Percentiles rank a stretch among this genome's conserved stretches.
Conservation (phyloP, 2,113 vertebrate genomes). For the Microcebus lehilahytsara region DNA sequence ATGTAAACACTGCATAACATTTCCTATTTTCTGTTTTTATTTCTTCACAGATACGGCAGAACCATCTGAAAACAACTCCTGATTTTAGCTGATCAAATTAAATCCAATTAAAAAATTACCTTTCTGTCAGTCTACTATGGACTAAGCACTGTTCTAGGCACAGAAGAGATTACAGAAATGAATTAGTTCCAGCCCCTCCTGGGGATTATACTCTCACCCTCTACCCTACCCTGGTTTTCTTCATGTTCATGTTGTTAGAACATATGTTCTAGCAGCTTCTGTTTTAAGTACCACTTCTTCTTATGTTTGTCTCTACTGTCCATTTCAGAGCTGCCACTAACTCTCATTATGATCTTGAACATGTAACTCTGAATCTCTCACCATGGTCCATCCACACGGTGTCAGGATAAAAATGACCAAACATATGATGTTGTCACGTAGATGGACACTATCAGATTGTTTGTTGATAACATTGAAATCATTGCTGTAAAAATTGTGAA, state of each 20-base stretch:
- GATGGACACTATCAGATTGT: neutral
- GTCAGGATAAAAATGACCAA: neutral
- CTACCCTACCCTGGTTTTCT: neutral
- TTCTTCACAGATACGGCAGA: neutral
- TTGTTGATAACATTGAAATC: neutral
- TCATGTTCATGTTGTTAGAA: neutral
- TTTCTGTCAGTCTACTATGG: neutral
- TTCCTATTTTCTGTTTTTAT: neutral
- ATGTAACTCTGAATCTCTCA: neutral
- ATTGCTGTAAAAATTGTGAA: neutral
- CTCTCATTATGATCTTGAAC: neutral
- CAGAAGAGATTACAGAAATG: neutral
- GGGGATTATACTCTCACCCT: neutral
- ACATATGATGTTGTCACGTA: neutral
- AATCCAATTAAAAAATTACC: neutral
- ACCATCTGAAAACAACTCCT: neutral
- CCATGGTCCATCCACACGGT: neutral
- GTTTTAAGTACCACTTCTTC: neutral
- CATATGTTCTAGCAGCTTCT: neutral
- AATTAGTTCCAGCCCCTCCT: neutral
- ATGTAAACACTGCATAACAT: neutral
- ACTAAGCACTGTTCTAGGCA: neutral
- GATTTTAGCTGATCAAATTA: neutral
- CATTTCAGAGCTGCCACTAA: neutral
- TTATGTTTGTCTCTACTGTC: neutral